Base-by-base conservation (phyloP, 2,113 vertebrate species). In the Leucopsar rothschildi region DNA sequence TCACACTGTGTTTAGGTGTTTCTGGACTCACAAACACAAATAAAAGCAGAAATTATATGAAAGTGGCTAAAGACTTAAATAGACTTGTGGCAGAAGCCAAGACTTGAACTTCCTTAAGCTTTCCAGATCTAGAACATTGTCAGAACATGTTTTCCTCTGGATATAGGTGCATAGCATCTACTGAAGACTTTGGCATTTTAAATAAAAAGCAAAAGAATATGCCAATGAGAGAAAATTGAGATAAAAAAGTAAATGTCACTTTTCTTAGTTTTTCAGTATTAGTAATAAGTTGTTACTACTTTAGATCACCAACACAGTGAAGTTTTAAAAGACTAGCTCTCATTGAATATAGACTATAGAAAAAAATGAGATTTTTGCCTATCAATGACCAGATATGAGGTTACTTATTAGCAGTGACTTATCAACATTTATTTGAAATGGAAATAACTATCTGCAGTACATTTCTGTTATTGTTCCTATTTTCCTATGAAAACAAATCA, bases 401-500 rank as follows among this genome's bases (percentile, higher is more conserved):
- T 55, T 60, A 72, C 13, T 25, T 65, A 31, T 11, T 15, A 86
- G 11, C 31, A 53, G 7, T 25, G 37, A 68, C 28, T 81, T 70
- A 75, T 31, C 14, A 35, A 23, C 20, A 49, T 29, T 76, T 85
- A 92, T 86, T 92, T 94, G 83, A 90, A 93, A 59, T 68, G 60
- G 37, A 83, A 86, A 66, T 64, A 93, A 53, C 40, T 63, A 16
- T 89, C 28, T 84, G 39, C 25, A 31, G 17, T 81, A 60, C 12
- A 66, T 24, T 86, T 90, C 49, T 55, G 35, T 66, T 93, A 83
- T 25, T 83, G 28, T 45, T 95, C 33, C 18, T 66, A 78, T 97
- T 95, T 95, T 92, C 79, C 53, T 94, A 94, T 82, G 80, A 94
- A 96, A 95, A 92, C 64, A 94, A 93, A 85, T 89, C 60, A 60